Base-by-base conservation (phyloP, 2,888 invertebrate genomes). In the Branchellion lobata region DNA sequence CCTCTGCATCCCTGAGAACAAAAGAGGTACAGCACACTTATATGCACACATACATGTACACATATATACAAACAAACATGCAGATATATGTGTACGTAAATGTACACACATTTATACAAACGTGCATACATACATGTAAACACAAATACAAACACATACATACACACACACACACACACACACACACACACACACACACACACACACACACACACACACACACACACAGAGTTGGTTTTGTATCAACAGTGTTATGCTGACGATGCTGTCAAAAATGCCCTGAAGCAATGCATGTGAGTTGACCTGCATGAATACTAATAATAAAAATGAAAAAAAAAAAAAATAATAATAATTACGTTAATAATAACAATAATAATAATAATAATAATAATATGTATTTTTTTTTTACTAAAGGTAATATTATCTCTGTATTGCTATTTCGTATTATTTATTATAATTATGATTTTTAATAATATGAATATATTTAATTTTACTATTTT, bases 131-230 rank as follows among this genome's bases (percentile, higher is more conserved):
- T n/a, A 65, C 29, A 65, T n/a, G n/a, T n/a, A 65, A 8, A 65
- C 29, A 65, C 65, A 65, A 8, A 65, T n/a, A 65, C 29, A 65
- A 8, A 65, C 29, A 65, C 65, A 65, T n/a, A 65, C 65, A 65
- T n/a, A 65, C 65, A 65, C 29, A 65, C 65, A 65, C 65, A 65
- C 65, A 65, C 29, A 65, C 65, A 65, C 65, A 65, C 65, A 65
- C 29, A 65, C 65, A 65, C 29, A 65, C 65, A 65, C 65, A 65
- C 65, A 65, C 29, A 65, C 21, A 5, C 65, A 65, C 21, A 5
- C 65, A 11, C 29, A 5, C 65, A 65, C 21, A 5, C 65, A 65
- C 21, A 21, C 65, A 65, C 21, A 11, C 65, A 65, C 21, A 5
- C 65, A 11, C 29, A 5, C 65, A 65, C n/a, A 57, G 61, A 57